Evolutionary conservation across 2,797 vertebrate species (phyloP).

Genomic region (Hirundo rustica): DNA sequence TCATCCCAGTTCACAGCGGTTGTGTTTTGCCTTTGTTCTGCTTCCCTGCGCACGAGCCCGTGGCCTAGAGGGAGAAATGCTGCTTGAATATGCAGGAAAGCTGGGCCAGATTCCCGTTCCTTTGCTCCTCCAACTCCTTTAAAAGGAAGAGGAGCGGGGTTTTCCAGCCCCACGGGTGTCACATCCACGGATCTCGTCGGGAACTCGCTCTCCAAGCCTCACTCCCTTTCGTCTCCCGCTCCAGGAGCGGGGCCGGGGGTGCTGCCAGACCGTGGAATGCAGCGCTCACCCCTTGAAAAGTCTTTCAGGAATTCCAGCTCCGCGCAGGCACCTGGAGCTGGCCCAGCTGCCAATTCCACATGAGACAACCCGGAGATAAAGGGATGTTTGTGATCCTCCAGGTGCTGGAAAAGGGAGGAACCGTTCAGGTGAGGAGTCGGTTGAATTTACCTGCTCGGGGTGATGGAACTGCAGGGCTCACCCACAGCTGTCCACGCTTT

Average conservation of each 20-base stretch:
- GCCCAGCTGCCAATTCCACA: conserved; percentile 58
- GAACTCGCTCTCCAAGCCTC: conserved; percentile 43
- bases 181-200: background rate
- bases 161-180: conserved; percentile 34
- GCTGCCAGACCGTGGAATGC: conserved; percentile 58
- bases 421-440: conserved; percentile 25
- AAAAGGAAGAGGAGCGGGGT: conserved; percentile 31
- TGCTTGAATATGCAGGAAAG: conserved; percentile 33
- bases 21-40: conserved; percentile 52
- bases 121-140: background rate
- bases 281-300: background rate
- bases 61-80: conserved; percentile 51
- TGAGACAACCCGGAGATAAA: conserved; percentile 36
- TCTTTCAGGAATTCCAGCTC: conserved; percentile 23
- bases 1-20: conserved; percentile 51
- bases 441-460: background rate
- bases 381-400: conserved; percentile 29
- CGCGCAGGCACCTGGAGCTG: background rate
- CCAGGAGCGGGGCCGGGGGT: background rate
- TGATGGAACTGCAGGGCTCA: background rate
- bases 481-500: background rate
- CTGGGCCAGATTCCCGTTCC: conserved; percentile 14
- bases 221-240: conserved; percentile 45
- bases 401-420: background rate
- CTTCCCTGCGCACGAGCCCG: background rate